Percentiles rank a stretch among this genome's conserved stretches.
Conservation (phyloP, 2,888 invertebrate species). For the Pterostichus niger region DNA sequence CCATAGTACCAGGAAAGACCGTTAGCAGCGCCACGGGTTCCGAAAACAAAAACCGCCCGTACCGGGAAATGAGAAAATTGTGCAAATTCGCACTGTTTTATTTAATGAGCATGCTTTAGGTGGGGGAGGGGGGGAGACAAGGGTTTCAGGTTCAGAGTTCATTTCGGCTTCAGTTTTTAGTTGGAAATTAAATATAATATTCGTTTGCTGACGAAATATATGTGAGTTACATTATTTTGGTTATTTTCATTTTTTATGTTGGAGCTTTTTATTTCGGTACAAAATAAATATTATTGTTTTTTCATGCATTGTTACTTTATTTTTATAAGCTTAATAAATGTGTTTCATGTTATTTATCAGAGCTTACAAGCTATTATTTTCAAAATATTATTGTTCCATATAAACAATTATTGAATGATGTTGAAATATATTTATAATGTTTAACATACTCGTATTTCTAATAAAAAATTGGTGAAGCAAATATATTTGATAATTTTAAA, state of each 20-base stretch:
- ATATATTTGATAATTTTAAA: no score
- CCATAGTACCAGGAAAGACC: background rate
- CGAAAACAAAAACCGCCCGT: slow-evolving; percentile 23
- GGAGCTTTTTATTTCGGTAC: background rate
- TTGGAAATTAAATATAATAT: slow-evolving; percentile 21
- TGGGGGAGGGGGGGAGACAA: background rate
- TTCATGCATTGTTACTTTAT: no score
- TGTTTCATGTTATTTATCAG: no score
- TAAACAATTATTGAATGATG: no score
- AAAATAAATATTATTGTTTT: no score
- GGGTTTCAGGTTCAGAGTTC: background rate
- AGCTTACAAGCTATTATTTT: no score
- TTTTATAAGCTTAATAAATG: no score
- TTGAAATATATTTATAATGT: no score
- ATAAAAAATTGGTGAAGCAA: no score
- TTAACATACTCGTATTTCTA: no score
- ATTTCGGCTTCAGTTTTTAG: background rate
- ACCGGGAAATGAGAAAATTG: slow-evolving; percentile 45
- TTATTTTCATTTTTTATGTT: background rate
- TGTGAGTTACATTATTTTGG: background rate
- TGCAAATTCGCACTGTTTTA: slow-evolving; percentile 40
- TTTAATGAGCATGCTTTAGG: slow-evolving; percentile 25
- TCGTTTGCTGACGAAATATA: background rate
- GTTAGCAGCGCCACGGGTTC: background rate
- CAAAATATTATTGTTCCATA: no score